Evolutionary conservation across 92 coral and sea anemone genomes (phyloP).

Genomic region (Virgularia gustaviana): DNA sequence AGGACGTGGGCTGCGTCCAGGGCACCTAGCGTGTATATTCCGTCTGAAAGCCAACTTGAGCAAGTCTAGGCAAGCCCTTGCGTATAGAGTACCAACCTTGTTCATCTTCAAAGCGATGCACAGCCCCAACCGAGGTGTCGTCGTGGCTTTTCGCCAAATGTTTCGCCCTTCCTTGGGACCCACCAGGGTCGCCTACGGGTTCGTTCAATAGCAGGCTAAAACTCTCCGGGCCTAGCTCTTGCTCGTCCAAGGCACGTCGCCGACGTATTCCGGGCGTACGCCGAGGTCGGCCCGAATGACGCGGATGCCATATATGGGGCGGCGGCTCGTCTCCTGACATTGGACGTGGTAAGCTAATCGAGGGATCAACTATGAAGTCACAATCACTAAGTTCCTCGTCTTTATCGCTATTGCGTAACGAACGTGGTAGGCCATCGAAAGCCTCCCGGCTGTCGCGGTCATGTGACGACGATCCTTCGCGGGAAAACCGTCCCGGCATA

Average conservation of each 20-base stretch:
- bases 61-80: background rate
- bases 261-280: slow-evolving; percentile 41
- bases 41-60: no score
- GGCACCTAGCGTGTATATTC: background rate
- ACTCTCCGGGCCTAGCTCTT: slow-evolving; percentile 13
- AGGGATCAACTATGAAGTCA: slow-evolving; percentile 7
- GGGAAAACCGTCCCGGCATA: slow-evolving; percentile 32
- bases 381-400: slow-evolving; percentile 13
- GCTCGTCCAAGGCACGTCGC: slow-evolving; percentile 5
- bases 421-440: background rate
- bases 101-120: slow-evolving; percentile 84
- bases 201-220: slow-evolving; percentile 23
- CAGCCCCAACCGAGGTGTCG: slow-evolving; percentile 92
- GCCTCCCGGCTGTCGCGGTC: slow-evolving; percentile 11
- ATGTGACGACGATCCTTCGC: slow-evolving; percentile 25
- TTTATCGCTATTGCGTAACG: slow-evolving; percentile 1
- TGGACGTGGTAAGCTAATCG: background rate
- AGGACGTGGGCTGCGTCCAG: background rate
- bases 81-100: slow-evolving; percentile 57
- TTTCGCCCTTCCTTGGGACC: slow-evolving; percentile 19
- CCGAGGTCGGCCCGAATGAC: slow-evolving; percentile 14
- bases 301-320: background rate
- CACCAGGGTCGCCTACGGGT: background rate
- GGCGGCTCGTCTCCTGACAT: slow-evolving; percentile 1
- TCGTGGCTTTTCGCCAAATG: slow-evolving; percentile 87